phyloP scores from a whole-genome alignment of 2,797 vertebrate species.

The Arremon brunneinucha region DNA sequence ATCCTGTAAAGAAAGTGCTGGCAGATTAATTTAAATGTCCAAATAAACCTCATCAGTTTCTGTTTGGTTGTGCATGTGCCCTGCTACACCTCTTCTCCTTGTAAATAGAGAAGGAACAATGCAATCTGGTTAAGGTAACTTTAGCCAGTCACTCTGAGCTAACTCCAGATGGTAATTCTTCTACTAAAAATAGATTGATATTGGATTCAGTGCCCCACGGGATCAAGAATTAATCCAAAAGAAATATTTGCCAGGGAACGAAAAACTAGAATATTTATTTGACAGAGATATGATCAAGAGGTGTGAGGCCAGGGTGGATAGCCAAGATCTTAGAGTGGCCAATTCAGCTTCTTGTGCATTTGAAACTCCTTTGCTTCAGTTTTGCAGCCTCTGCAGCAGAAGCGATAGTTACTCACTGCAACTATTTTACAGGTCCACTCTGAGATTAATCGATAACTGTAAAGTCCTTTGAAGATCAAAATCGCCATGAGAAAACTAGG shows the following conservation, averaged over 20 bases:
- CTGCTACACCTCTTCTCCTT: background rate
- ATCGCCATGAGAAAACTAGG: background rate
- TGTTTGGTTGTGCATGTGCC: background rate
- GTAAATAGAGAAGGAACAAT: background rate
- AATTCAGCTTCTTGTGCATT: background rate
- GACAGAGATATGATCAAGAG: background rate
- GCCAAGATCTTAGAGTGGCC: fast-evolving
- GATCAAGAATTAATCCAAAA: background rate
- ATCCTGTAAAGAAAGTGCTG: background rate
- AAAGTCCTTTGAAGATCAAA: background rate
- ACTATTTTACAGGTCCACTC: background rate
- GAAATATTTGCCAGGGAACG: background rate
- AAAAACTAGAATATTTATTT: background rate
- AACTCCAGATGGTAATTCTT: background rate
- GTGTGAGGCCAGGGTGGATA: background rate
- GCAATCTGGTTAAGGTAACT: background rate
- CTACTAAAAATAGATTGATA: background rate
- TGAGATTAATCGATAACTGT: background rate
- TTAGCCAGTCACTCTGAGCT: background rate
- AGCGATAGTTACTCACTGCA: background rate
- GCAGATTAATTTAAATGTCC: background rate
- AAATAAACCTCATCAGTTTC: background rate
- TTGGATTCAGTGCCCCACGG: background rate
- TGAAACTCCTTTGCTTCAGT: background rate
- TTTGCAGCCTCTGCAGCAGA: background rate